phyloP scores from a whole-genome alignment of 1,140 invertebrate species.

The Dreissena polymorpha region DNA sequence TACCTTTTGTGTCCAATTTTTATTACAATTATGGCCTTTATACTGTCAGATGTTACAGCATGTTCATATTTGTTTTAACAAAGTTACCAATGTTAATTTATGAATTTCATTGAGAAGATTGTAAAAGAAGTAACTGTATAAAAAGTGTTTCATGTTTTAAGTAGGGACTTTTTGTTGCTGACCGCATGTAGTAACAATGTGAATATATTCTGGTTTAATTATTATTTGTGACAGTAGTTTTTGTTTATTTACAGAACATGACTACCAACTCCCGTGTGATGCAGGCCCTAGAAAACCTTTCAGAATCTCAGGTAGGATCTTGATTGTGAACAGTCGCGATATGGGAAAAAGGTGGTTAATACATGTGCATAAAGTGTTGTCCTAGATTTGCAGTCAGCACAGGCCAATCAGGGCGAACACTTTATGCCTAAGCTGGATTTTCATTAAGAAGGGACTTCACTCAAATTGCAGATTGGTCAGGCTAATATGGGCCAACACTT shows the following conservation, averaged over 20 bases:
- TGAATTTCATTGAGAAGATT: no score
- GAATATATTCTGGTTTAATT: background rate
- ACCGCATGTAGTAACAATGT: no score
- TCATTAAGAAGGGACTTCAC: background rate
- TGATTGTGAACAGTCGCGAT: background rate
- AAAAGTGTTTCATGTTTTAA: no score
- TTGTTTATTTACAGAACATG: constrained; percentile 37
- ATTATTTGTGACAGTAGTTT: background rate
- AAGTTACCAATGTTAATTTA: no score
- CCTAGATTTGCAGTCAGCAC: no score
- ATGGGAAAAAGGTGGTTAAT: background rate
- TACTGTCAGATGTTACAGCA: no score
- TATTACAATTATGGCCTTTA: no score
- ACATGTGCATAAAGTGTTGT: background rate
- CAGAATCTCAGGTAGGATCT: constrained; percentile 44
- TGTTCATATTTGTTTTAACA: no score
- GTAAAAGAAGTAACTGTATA: no score
- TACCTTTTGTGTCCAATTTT: no score
- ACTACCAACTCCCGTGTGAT: constrained; percentile 44
- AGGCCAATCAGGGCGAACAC: no score
- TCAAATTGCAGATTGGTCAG: background rate
- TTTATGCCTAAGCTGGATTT: background rate
- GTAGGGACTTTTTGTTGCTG: no score
- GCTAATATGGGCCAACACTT: background rate
- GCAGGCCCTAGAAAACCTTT: constrained; percentile 51